Evolutionary conservation across 1,140 invertebrate genomes (phyloP), one percentile per base, ranked within the genome.

Genomic region (Tetramorium parvispinum): DNA sequence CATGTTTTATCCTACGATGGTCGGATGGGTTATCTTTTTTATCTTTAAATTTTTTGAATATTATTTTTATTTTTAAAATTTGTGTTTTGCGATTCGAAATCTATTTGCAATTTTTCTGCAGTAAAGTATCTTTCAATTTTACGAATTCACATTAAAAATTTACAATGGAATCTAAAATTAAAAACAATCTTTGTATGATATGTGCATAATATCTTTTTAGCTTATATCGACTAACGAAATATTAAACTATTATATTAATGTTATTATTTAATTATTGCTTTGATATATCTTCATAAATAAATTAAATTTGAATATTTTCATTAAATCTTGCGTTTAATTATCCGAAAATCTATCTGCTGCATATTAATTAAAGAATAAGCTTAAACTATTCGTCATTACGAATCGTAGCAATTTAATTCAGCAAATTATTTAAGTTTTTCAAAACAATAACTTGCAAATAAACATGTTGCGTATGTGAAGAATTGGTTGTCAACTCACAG

Each of bases 401-500:
- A 43, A 46, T 24, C 0, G 1, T 24, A 40, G 2, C 40, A 73
- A 21, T 73, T 59, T 75, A 59, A 75, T 75, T 75, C n/a, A 10
- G 10, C n/a, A 40, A 3, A 55, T 21, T 3, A 40, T 49, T 46
- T 78, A 65, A 49, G 16, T n/a, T 49, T 13, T 57, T 57, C 32
- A 40, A 7, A 57, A 32, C 21, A 32, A 46, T 24, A 66, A 70
- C 11, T 7, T 75, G 27, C 27, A 55, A 75, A 10, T 40, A 55
- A 37, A 24, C 6, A 8, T 16, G 10, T 27, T 51, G 13, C 63
- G 0, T 40, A 27, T 0, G 11, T 70, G 78, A 24, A 55, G 5
- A 55, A 70, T 4, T 81, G 32, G 78, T 81, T 55, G 78, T 27
- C 37, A 81, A 81, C 63, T 81, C 21, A 13, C 61, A 70, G 63